Conservation (phyloP, 2,888 invertebrate species). For the Ariolimax columbianus region DNA sequence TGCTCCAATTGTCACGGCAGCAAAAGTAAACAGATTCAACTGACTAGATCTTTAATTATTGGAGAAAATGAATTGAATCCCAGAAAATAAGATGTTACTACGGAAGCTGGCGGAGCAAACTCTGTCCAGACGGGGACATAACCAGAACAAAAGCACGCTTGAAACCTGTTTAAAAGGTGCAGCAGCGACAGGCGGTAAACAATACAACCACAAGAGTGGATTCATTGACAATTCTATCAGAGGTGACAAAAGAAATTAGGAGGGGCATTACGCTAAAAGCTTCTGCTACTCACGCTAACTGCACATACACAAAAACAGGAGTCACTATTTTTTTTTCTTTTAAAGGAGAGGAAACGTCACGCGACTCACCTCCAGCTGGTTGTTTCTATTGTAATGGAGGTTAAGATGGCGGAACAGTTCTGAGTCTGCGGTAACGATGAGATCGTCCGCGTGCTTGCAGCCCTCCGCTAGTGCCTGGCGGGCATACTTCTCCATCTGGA, state of each 20-base stretch:
- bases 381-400: slow-evolving; percentile 85
- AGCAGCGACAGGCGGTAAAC: background rate
- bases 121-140: background rate
- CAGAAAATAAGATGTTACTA: background rate
- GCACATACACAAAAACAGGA: background rate
- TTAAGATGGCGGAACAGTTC: slow-evolving; percentile 98
- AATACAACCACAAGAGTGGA: background rate
- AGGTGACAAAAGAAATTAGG: background rate
- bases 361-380: slow-evolving; percentile 77
- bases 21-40: background rate
- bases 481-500: slow-evolving; percentile 99
- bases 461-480: slow-evolving; percentile 98
- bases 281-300: background rate
- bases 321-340: background rate
- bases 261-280: background rate
- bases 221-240: background rate
- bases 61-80: background rate
- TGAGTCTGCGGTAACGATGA: slow-evolving; percentile 95
- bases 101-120: background rate
- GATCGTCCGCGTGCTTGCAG: slow-evolving; percentile 92
- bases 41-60: background rate
- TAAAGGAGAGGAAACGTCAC: background rate
- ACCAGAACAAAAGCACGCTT: background rate
- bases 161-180: background rate
- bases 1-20: background rate